These are phyloP conservation scores for Cataglyphis livida DNA, from an alignment of 2,888 invertebrate species.

Conservation along the genomic window DNA sequence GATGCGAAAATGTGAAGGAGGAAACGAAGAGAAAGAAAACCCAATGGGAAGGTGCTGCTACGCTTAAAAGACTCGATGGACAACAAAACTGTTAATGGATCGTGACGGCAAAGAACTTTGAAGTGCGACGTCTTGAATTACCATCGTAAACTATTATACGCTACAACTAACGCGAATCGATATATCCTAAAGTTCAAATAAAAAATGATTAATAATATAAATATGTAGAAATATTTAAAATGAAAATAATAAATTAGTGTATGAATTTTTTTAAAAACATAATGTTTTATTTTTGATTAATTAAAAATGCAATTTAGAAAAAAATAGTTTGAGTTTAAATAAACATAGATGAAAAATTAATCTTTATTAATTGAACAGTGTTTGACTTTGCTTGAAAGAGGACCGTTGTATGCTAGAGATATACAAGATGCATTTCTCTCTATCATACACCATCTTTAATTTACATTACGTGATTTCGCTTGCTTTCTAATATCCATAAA, in stretches of 20 bases:
- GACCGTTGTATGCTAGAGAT: background rate
- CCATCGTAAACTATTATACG: constrained; percentile 19
- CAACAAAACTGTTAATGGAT: constrained; percentile 73
- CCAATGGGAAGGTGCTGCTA: constrained; percentile 34
- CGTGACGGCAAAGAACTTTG: constrained; percentile 34
- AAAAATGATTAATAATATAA: background rate
- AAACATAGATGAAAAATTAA: background rate
- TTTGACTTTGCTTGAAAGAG: background rate
- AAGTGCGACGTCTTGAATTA: constrained; percentile 19
- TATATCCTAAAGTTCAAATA: background rate
- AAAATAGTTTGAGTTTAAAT: background rate
- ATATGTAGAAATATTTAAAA: background rate
- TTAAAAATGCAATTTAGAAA: background rate
- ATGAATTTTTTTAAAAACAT: background rate
- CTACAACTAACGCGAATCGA: background rate
- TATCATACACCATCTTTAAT: constrained; percentile 48
- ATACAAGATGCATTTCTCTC: constrained; percentile 34
- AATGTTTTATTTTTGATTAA: background rate
- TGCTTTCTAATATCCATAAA: constrained; percentile 71
- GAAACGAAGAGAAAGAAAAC: constrained; percentile 37
- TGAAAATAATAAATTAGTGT: background rate
- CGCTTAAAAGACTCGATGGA: constrained; percentile 54
- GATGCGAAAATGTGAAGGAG: constrained; percentile 46
- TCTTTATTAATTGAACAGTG: no score
- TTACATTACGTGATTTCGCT: constrained; percentile 55